Base-by-base conservation (phyloP, 2,797 vertebrate species). In the Melanotaenia pygmaea region DNA sequence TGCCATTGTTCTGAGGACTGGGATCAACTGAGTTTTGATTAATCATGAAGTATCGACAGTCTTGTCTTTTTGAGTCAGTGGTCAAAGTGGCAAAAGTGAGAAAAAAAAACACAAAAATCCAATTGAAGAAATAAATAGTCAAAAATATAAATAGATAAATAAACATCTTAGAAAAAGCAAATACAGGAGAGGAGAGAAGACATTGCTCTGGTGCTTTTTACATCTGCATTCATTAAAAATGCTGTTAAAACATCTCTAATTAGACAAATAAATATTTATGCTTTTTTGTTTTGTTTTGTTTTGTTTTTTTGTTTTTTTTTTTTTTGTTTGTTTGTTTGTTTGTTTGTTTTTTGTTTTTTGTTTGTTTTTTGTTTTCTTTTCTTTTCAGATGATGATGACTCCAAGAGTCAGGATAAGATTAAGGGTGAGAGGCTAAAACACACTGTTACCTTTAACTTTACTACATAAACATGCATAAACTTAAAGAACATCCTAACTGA, bases 341-440 rank as follows among this genome's bases (percentile, higher is more conserved):
- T 26, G n/a, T 26, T 26, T 28, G 26, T 28, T 28, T 28, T 28
- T 28, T 28, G 26, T 32, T 32, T 32, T 4, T 71, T 57, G 63
- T 82, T 35, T 35, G 35, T 35, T 35, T 71, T 47, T 63, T 45
- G 43, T 71, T 57, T 71, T 82, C 60, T 71, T 57, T 71, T 82
- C 60, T 94, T 94, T 92, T 84, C 94, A 95, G 94, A 95, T 94
- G 94, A 95, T 78, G 94, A 95, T 92, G 93, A 95, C 90, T 94
- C 93, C 90, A 84, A 93, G 86, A 93, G 92, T 93, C 91, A 94
- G 84, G 93, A 92, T 94, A 91, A 85, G 84, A 86, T 89, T 90
- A 84, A 91, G 93, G 94, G 93, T 94, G 94, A 94, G 92, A 94
- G 84, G 90, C 89, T 85, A 82, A 91, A 81, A 84, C 75, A 78